A percentile compares a stretch with the other conserved stretches of the same genome.
phyloP scores from a whole-genome alignment of 2,113 vertebrate species.

The Oncorhynchus gorbuscha region DNA sequence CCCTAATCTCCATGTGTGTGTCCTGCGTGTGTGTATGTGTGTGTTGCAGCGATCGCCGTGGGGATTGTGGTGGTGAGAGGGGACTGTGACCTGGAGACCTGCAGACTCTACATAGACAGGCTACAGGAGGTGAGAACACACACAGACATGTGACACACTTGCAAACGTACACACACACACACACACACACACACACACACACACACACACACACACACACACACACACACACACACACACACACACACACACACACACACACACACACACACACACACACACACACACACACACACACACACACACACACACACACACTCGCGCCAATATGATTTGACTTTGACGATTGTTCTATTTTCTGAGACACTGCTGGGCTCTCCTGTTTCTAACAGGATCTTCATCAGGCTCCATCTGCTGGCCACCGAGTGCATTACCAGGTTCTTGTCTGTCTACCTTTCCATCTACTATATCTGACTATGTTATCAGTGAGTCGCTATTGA shows the following conservation, averaged over 20 bases:
- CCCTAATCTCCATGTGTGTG: neutral
- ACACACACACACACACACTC: too few species aligned
- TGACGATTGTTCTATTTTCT: slow-evolving; percentile 45
- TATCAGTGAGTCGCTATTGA: neutral
- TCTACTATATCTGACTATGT: neutral
- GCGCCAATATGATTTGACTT: too few species aligned
- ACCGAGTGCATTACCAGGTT: slow-evolving; percentile 97
- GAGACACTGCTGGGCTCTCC: slow-evolving; percentile 43
- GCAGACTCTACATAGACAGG: slow-evolving; percentile 93
- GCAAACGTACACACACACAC: neutral
- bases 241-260: neutral
- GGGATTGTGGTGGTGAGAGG: slow-evolving; percentile 96
- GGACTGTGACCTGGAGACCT: slow-evolving; percentile 97
- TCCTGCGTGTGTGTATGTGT: slow-evolving; percentile 6
- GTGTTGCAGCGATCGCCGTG: slow-evolving; percentile 83
- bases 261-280: neutral
- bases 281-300: neutral
- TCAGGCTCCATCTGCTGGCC: slow-evolving; percentile 75
- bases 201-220: neutral
- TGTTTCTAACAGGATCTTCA: slow-evolving; percentile 73
- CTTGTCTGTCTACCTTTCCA: neutral
- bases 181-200: neutral
- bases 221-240: too few species aligned
- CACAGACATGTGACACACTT: slow-evolving; percentile 18
- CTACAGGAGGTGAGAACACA: slow-evolving; percentile 87